Evolutionary conservation across 2,888 invertebrate genomes (phyloP).

Genomic region (Tetranychus piercei): DNA sequence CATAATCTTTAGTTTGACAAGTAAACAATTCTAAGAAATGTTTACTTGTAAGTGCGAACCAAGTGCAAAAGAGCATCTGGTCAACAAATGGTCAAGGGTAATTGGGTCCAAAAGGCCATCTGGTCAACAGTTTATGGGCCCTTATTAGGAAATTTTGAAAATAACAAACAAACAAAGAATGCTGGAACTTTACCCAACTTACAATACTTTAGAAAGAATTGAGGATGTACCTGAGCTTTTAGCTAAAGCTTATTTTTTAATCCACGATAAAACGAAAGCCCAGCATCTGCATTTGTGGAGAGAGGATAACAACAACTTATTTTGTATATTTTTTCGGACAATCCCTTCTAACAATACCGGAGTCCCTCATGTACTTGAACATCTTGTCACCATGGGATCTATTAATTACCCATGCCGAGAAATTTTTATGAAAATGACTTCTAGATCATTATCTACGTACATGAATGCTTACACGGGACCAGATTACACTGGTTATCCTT

Average conservation of each 20-base stretch:
- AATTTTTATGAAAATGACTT: slow-evolving; percentile 90
- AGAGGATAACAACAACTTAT: slow-evolving; percentile 77
- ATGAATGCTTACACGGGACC: slow-evolving; percentile 73
- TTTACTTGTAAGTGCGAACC: too few species aligned
- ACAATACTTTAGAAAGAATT: slow-evolving; percentile 48
- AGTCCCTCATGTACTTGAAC: slow-evolving; percentile 79
- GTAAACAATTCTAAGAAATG: too few species aligned
- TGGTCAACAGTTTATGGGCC: too few species aligned
- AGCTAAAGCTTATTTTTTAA: slow-evolving; percentile 53
- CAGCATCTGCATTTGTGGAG: slow-evolving; percentile 69
- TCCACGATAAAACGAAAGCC: slow-evolving; percentile 59
- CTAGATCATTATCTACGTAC: slow-evolving; percentile 73
- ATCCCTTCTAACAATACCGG: slow-evolving; percentile 75
- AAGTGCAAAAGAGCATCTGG: too few species aligned
- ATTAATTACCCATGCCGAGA: slow-evolving; percentile 69
- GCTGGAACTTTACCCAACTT: too few species aligned
- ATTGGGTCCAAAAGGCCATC: too few species aligned
- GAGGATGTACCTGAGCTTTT: slow-evolving; percentile 59
- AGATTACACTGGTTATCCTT: slow-evolving; percentile 84
- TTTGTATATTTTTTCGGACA: slow-evolving; percentile 72
- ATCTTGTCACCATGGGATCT: slow-evolving; percentile 75
- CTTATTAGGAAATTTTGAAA: too few species aligned
- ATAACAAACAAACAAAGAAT: too few species aligned
- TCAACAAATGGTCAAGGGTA: too few species aligned
- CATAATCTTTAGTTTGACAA: too few species aligned